phyloP scores from a whole-genome alignment of 2,888 invertebrate species.

The Lasioglossum calceatum region DNA sequence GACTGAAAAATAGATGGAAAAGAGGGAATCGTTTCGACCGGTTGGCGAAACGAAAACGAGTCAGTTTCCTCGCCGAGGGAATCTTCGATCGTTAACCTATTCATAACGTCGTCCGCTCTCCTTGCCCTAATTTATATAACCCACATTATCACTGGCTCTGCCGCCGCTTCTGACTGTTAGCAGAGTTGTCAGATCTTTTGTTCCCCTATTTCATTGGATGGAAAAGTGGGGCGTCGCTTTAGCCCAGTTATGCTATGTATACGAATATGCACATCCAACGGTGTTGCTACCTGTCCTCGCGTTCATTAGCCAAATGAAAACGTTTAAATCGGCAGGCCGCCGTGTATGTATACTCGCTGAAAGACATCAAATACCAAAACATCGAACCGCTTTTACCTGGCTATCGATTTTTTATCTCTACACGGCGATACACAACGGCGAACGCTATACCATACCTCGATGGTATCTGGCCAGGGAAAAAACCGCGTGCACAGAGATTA shows the following conservation, averaged over 20 bases:
- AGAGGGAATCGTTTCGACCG: background rate
- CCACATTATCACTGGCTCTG: background rate
- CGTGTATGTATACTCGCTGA: background rate
- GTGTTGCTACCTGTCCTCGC: background rate
- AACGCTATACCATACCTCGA: background rate
- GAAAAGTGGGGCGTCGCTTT: conserved; percentile 1
- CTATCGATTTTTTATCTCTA: background rate
- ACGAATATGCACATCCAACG: background rate
- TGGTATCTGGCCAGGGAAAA: conserved; percentile 17
- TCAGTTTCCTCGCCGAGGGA: background rate
- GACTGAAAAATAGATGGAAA: background rate
- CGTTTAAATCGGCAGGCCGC: background rate
- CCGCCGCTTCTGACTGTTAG: background rate
- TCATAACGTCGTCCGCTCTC: conserved; percentile 2
- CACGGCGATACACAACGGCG: background rate
- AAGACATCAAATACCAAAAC: background rate
- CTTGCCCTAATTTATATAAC: conserved; percentile 15
- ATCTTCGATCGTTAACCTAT: conserved; percentile 16
- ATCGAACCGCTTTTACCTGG: background rate
- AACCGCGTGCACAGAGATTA: conserved; percentile 15
- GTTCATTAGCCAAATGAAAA: conserved; percentile 14
- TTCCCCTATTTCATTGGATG: background rate
- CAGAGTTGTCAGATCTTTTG: conserved; percentile 16
- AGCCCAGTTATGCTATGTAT: background rate
- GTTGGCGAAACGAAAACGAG: background rate